phyloP scores from a whole-genome alignment of 2,888 invertebrate species.

The Asteroscopus sphinx region DNA sequence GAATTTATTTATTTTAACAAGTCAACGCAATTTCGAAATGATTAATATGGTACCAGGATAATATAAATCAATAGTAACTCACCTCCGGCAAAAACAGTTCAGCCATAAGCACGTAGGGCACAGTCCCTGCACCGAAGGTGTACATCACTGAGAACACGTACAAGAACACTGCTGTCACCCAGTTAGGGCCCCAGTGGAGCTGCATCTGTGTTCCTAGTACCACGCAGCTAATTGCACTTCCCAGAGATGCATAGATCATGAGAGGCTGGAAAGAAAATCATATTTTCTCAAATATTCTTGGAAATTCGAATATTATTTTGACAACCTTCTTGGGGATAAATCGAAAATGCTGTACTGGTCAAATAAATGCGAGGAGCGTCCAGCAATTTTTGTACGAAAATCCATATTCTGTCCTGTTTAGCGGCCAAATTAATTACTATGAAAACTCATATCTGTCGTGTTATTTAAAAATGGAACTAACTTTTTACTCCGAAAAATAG shows the following conservation, averaged over 20 bases:
- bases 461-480: too few species aligned
- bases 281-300: too few species aligned
- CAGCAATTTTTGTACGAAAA: too few species aligned
- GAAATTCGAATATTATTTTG: neutral
- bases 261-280: constrained; percentile 61
- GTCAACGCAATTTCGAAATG: too few species aligned
- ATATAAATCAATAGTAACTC: constrained; percentile 3
- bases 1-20: too few species aligned
- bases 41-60: neutral
- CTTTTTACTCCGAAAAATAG: too few species aligned
- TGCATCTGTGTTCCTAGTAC: constrained; percentile 74
- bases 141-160: constrained; percentile 66
- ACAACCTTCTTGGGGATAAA: too few species aligned
- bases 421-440: too few species aligned
- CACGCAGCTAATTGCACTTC: constrained; percentile 63
- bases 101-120: constrained; percentile 72
- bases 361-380: too few species aligned
- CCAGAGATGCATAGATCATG: constrained; percentile 66
- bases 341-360: too few species aligned
- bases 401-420: too few species aligned
- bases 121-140: constrained; percentile 70
- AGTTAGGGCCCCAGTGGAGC: constrained; percentile 70
- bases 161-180: constrained; percentile 69
- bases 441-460: too few species aligned
- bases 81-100: constrained; percentile 79